Evolutionary conservation across 1,140 invertebrate genomes (phyloP), one percentile per base, ranked within the genome.

Genomic region (Eueides isabella): DNA sequence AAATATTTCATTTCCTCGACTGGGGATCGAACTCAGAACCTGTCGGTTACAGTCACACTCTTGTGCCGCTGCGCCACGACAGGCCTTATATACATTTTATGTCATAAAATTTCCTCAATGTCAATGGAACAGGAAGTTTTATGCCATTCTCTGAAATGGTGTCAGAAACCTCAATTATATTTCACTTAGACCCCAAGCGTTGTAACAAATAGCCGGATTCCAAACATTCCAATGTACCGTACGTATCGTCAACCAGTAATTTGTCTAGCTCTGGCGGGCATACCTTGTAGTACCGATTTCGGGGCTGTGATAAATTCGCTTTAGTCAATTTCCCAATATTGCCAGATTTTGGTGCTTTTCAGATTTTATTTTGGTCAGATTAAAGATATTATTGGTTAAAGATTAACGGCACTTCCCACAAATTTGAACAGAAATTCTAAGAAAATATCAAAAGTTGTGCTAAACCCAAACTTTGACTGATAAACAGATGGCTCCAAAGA

Each of bases 251-350:
- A 55, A 55, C 48, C 48, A 55, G 19, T 23, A 7, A 26, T 55
- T 55, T 55, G 23, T 55, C 48, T 55, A 55, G 48, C 48, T 55
- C 19, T 23, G 11, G 23, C 48, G 48, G 48, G 23, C 48, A 55
- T 55, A 26, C 48, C 48, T 55, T 23, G 19, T 5, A 55, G 7
- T 11, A n/a, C 48, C 23, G 48, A 55, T 23, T 55, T 55, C 48
- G 48, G 48, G 48, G 9, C 48, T 55, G 48, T 55, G 48, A 55
- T 55, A 55, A 23, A 55, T 55, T 55, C 48, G 48, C 48, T 55
- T 55, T 55, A 26, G 48, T 55, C 48, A 19, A 55, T 55, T 26
- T 23, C 23, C 9, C 26, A 55, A 55, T 55, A 26, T 19, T 44
- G 23, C 19, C 41, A 44, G 19, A 19, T 44, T 38, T 19, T 19